Conservation (phyloP, 2,888 invertebrate genomes). For the Andrena flavipes region DNA sequence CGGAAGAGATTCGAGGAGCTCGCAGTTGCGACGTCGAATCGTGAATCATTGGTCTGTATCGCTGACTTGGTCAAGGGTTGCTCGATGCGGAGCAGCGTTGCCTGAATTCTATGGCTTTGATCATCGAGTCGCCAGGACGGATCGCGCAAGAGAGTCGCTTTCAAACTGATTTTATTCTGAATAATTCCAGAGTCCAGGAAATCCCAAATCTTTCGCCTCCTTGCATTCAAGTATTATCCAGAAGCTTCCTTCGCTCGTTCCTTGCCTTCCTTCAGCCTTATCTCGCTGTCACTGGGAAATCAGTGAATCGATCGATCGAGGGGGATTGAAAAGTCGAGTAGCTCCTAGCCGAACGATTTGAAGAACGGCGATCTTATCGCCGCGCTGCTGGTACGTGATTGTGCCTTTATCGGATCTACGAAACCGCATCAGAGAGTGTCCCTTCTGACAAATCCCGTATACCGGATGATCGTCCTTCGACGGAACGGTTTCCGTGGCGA, state of each 20-base stretch:
- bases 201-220: too few relatives aligned
- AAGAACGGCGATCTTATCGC: background rate
- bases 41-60: background rate
- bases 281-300: background rate
- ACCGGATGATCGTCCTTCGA: background rate
- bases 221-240: too few relatives aligned
- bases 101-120: too few relatives aligned
- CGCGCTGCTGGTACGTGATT: background rate
- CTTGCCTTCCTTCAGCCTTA: too few relatives aligned
- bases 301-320: background rate
- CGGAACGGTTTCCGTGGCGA: constrained; percentile 3
- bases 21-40: background rate
- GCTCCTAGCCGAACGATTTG: background rate
- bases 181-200: too few relatives aligned
- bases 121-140: too few relatives aligned
- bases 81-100: too few relatives aligned
- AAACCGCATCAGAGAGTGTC: background rate
- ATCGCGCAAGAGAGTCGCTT: too few relatives aligned
- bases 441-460: background rate
- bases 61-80: too few relatives aligned
- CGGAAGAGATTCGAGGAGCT: background rate
- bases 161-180: too few relatives aligned
- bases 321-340: background rate
- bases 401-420: background rate
- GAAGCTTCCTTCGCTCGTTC: too few relatives aligned